Evolutionary conservation across 92 coral and sea anemone species (phyloP).

Genomic region (Ricordea florida): DNA sequence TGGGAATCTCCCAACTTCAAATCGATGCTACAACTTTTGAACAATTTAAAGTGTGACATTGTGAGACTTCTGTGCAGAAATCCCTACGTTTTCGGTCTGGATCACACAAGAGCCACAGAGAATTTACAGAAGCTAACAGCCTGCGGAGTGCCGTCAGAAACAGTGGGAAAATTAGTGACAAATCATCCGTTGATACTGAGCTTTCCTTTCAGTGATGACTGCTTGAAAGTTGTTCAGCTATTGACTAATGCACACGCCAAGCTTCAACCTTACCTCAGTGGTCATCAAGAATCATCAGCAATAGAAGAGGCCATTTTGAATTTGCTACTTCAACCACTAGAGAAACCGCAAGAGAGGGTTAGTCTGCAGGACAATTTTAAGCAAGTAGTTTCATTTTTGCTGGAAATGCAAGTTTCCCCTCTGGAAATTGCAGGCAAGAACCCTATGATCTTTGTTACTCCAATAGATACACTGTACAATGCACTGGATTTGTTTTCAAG

Average conservation of each 20-base stretch:
- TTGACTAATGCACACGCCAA: slow-evolving; percentile 28
- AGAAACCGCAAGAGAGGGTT: slow-evolving; percentile 73
- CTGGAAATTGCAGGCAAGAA: slow-evolving; percentile 71
- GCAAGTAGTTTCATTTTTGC: slow-evolving; percentile 68
- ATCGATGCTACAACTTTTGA: slow-evolving; percentile 64
- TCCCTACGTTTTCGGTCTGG: slow-evolving; percentile 85
- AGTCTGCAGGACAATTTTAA: slow-evolving; percentile 70
- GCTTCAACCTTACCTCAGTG: background rate
- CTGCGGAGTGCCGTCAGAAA: slow-evolving; percentile 60
- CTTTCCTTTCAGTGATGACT: slow-evolving; percentile 68
- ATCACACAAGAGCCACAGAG: slow-evolving; percentile 39
- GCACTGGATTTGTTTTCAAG: slow-evolving; percentile 81
- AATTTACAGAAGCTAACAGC: slow-evolving; percentile 65
- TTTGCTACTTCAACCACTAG: slow-evolving; percentile 71
- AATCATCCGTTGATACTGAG: slow-evolving; percentile 72
- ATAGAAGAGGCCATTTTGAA: slow-evolving; percentile 52
- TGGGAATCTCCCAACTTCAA: slow-evolving; percentile 59
- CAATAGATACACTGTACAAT: slow-evolving; percentile 39
- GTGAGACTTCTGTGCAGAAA: slow-evolving; percentile 71
- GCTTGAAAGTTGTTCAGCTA: slow-evolving; percentile 30
- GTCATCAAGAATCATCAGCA: slow-evolving; percentile 5
- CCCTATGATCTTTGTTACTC: slow-evolving; percentile 78
- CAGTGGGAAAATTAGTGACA: slow-evolving; percentile 80
- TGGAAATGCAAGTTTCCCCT: slow-evolving; percentile 85
- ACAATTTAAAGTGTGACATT: slow-evolving; percentile 75